Conservation (phyloP, 1,140 invertebrate species). For the Drosophila truncata region DNA sequence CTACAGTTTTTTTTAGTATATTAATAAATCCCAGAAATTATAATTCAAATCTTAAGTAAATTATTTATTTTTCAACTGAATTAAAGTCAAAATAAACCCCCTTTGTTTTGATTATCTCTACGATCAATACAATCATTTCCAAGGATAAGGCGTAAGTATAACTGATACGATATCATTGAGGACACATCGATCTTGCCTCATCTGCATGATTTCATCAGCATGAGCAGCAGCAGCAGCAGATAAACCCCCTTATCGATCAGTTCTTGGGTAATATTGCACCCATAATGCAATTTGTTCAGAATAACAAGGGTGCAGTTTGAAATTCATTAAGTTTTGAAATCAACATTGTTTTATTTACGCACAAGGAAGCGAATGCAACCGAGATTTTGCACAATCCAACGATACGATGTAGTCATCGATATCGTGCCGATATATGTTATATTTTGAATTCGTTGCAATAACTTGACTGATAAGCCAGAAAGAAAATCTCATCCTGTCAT, state of each 20-base stretch:
- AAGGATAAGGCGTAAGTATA: not conserved
- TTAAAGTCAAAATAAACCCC: not conserved
- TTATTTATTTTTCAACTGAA: not conserved
- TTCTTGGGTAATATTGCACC: conserved; percentile 31
- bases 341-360: conserved; percentile 21
- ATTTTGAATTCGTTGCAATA: conserved; percentile 51
- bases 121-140: not conserved
- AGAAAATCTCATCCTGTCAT: conserved; percentile 35
- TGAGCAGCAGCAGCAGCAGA: conserved; percentile 7
- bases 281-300: conserved; percentile 39
- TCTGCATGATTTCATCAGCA: conserved; percentile 46
- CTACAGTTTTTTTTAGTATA: no score
- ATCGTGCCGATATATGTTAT: conserved; percentile 36
- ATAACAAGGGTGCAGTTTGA: conserved; percentile 54
- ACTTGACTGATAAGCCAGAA: conserved; percentile 66
- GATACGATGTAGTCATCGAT: conserved; percentile 62
- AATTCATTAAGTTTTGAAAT: conserved; percentile 20
- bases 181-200: conserved; percentile 30
- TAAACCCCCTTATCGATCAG: conserved; percentile 15
- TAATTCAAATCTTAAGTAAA: not conserved
- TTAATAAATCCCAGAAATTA: no score
- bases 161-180: conserved; percentile 1
- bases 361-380: conserved; percentile 62
- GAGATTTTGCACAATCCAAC: conserved; percentile 56
- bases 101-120: not conserved